Conservation (phyloP, 2,113 vertebrate species). For the Mustela lutreola region DNA sequence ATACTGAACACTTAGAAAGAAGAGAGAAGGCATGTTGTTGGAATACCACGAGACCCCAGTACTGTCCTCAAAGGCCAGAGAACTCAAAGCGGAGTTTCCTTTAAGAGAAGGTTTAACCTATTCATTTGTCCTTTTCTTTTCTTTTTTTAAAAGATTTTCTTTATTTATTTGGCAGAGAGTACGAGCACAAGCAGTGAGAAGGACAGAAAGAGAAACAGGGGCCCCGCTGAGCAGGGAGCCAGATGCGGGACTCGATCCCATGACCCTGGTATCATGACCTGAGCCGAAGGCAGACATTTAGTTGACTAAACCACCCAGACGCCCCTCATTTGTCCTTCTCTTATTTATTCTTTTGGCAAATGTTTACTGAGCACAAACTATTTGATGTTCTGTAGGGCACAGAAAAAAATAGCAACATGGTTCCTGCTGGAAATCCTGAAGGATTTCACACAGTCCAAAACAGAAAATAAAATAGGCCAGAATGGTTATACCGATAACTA, state of each 20-base stretch:
- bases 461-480: neutral
- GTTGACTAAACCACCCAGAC: neutral
- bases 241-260: accelerated
- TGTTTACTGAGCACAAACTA: neutral
- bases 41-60: neutral
- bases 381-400: neutral
- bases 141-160: neutral
- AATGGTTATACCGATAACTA: neutral
- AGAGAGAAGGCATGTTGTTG: neutral
- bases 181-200: neutral
- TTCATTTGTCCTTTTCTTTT: neutral
- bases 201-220: neutral
- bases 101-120: neutral
- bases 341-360: neutral
- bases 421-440: neutral
- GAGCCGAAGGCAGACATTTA: neutral
- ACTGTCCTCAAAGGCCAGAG: neutral
- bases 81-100: neutral
- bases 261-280: neutral
- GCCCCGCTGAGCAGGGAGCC: too few relatives aligned
- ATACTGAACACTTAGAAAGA: conserved; percentile 36
- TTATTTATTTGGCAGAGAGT: neutral
- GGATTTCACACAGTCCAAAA: neutral
- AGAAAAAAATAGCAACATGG: neutral
- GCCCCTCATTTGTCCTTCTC: neutral